Evolutionary conservation across 2,888 invertebrate species (phyloP), one percentile per base, ranked within the genome.

Genomic region (Tineola bisselliella): DNA sequence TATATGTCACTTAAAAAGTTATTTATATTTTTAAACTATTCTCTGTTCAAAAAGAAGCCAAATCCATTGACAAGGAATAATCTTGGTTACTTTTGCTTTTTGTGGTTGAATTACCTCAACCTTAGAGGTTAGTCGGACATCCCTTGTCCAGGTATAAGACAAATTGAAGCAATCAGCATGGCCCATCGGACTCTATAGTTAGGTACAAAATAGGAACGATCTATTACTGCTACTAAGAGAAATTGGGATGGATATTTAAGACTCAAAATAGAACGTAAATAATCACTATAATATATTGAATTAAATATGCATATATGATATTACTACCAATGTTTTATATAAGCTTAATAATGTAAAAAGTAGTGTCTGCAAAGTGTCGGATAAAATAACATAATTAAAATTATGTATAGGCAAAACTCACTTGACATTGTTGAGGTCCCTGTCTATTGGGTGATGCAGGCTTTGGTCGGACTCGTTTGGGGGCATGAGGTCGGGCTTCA

Each of bases 391-490:
- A n/a, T n/a, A n/a, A n/a, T n/a, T n/a, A n/a, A n/a, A n/a, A n/a
- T n/a, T n/a, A n/a, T n/a, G n/a, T n/a, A n/a, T n/a, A n/a, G n/a
- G n/a, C n/a, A 6, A 19, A 48, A 70, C 84, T 88, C 81, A 97
- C 96, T 90, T 95, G 95, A 83, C 96, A 96, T 78, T 95, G 94
- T 74, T 96, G 96, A 59, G 95, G 95, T 63, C 96, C 96, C 82
- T 96, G 95, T 64, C 96, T 88, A 79, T 94, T 96, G 48, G 96
- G 96, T 48, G 96, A 96, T 61, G 94, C 92, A 65, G 95, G 92
- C 79, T 96, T 96, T 30, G 94, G 93, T 65, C 95, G 91, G 52
- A 87, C 78, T 63, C 83, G 84, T 71, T 82, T 86, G n/a, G 73
- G 71, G 5, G 74, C 66, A 19, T 63, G 67, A 11, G 80, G 79